phyloP scores from a whole-genome alignment of 2,113 vertebrate species.

The Dipodomys ordii region DNA sequence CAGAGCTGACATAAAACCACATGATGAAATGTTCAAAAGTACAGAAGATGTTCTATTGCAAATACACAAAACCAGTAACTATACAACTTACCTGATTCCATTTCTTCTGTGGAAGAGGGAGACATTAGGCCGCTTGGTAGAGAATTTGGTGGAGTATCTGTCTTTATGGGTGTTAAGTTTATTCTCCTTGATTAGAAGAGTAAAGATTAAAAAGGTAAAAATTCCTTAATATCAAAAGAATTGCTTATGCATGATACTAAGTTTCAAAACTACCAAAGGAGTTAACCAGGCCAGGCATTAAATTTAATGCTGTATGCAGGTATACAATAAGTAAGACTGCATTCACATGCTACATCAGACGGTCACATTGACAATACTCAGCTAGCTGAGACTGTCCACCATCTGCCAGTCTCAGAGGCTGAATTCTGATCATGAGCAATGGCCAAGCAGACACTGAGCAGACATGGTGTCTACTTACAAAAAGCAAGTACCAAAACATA shows the following conservation, averaged over 20 bases:
- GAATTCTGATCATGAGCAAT: neutral
- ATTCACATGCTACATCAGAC: neutral
- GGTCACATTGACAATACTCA: neutral
- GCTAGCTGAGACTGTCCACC: neutral
- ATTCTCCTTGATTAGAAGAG: constrained; percentile 90
- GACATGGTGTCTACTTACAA: neutral
- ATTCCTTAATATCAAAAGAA: neutral
- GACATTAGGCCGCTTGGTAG: constrained; percentile 57
- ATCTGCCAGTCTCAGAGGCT: neutral
- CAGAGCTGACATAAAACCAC: neutral
- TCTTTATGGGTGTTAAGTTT: constrained; percentile 90
- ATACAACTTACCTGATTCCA: constrained; percentile 88
- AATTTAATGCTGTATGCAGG: no score
- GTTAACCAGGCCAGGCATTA: accelerated
- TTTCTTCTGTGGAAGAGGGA: constrained; percentile 85
- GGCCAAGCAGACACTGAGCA: no score
- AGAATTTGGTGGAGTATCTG: constrained; percentile 72
- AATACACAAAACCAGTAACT: neutral
- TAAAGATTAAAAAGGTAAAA: neutral
- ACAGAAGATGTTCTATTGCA: neutral
- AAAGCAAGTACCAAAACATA: neutral
- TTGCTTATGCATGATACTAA: neutral
- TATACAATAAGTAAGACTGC: neutral
- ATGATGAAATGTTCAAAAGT: neutral
- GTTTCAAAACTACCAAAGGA: neutral